Evolutionary conservation across 2,888 invertebrate species (phyloP).

Genomic region (Anorthoa munda): DNA sequence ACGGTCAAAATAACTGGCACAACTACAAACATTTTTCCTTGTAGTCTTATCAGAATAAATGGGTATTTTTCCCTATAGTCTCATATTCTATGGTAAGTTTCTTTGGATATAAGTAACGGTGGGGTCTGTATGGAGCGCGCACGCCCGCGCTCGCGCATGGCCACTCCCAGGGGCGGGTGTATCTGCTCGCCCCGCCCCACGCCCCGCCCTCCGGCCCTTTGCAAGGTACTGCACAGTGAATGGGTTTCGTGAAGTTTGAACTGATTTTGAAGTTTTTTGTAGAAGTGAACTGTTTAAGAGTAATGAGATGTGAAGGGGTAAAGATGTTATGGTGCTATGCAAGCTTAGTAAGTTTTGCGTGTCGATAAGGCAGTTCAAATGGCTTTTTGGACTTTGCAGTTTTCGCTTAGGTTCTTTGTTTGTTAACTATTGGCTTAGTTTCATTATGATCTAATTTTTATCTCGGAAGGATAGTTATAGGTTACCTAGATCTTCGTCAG

Average conservation of each 20-base stretch:
- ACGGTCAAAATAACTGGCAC: neutral
- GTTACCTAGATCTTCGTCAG: too few species aligned
- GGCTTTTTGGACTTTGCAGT: conserved; percentile 5
- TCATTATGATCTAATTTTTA: neutral
- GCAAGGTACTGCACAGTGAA: conserved; percentile 48
- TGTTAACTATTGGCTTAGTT: neutral
- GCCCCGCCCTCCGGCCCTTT: conserved; percentile 73
- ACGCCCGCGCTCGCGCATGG: conserved; percentile 80
- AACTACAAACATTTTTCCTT: conserved; percentile 28
- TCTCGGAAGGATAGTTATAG: too few species aligned
- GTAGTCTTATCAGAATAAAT: conserved; percentile 5
- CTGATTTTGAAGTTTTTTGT: conserved; percentile 24
- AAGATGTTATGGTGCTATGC: too few species aligned
- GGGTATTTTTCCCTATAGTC: conserved; percentile 31
- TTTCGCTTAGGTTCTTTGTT: neutral
- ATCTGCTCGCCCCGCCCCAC: conserved; percentile 72
- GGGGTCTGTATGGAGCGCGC: conserved; percentile 64
- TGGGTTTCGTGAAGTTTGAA: conserved; percentile 28
- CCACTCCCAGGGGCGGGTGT: conserved; percentile 78
- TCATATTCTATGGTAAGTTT: conserved; percentile 21
- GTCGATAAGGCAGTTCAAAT: neutral
- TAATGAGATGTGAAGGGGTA: neutral
- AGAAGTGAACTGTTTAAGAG: neutral
- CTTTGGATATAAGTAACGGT: conserved; percentile 37
- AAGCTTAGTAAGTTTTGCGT: neutral